Conservation (phyloP, 2,113 vertebrate genomes). For the Atrichornis clamosus region DNA sequence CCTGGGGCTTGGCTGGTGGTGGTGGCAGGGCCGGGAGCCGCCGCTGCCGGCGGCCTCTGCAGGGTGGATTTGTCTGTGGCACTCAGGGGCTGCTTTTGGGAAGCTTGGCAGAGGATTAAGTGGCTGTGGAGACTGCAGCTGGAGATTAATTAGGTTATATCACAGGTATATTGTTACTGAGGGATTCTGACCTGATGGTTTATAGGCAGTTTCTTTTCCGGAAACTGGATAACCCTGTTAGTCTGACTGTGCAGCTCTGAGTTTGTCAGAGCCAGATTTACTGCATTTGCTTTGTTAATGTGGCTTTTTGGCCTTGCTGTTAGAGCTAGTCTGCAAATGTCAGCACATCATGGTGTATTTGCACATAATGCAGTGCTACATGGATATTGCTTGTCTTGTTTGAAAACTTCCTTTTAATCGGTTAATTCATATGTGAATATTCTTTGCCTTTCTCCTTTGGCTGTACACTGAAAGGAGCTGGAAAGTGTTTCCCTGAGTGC, state of each 20-base stretch:
- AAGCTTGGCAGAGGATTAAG: background rate
- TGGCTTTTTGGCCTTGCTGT: background rate
- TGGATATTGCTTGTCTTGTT: background rate
- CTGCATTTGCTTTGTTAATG: background rate
- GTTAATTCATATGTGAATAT: background rate
- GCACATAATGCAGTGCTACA: background rate
- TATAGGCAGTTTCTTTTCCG: background rate
- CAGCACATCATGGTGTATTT: background rate
- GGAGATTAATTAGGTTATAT: background rate
- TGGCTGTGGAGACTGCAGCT: background rate
- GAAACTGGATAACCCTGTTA: background rate
- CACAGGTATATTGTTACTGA: background rate
- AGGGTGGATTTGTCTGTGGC: background rate
- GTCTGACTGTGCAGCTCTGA: accelerated
- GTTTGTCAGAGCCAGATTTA: background rate
- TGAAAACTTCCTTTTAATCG: background rate
- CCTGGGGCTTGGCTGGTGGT: background rate
- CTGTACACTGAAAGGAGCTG: background rate
- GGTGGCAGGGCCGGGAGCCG: background rate
- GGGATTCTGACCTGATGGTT: background rate
- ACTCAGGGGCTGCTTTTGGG: background rate
- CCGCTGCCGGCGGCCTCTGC: background rate
- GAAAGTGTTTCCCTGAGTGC: background rate
- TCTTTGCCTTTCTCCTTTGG: background rate
- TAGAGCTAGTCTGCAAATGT: background rate